phyloP scores from a whole-genome alignment of 2,888 invertebrate species.

The Mechanitis messenoides region DNA sequence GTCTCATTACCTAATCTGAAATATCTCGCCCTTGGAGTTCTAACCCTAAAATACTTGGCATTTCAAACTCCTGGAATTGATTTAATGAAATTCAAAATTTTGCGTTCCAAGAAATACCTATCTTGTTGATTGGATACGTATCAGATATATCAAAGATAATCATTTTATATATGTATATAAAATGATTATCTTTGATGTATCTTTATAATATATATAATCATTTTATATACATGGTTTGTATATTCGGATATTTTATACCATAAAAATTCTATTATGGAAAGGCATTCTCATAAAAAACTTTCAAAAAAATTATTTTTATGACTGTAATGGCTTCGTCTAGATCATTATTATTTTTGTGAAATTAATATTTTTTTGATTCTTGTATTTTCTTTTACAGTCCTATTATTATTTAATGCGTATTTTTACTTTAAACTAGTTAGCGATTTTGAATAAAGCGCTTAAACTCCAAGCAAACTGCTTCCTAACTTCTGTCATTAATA shows the following conservation, averaged over 20 bases:
- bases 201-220: no score
- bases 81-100: slow-evolving; percentile 25
- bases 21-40: slow-evolving; percentile 24
- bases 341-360: no score
- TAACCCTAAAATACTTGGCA: slow-evolving; percentile 25
- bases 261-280: no score
- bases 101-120: neutral
- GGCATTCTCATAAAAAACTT: no score
- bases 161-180: no score
- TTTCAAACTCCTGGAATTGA: slow-evolving; percentile 22
- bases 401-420: neutral
- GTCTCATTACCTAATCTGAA: slow-evolving; percentile 26
- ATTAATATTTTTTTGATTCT: no score
- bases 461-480: slow-evolving; percentile 5
- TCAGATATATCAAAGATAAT: neutral
- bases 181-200: neutral
- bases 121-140: neutral
- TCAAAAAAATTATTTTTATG: no score
- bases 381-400: no score
- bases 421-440: slow-evolving; percentile 3
- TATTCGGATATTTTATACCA: no score
- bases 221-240: no score
- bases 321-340: no score
- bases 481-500: slow-evolving; percentile 7
- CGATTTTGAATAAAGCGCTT: slow-evolving; percentile 6